Evolutionary conservation across 2,113 vertebrate species (phyloP).

Genomic region (Tautogolabrus adspersus): DNA sequence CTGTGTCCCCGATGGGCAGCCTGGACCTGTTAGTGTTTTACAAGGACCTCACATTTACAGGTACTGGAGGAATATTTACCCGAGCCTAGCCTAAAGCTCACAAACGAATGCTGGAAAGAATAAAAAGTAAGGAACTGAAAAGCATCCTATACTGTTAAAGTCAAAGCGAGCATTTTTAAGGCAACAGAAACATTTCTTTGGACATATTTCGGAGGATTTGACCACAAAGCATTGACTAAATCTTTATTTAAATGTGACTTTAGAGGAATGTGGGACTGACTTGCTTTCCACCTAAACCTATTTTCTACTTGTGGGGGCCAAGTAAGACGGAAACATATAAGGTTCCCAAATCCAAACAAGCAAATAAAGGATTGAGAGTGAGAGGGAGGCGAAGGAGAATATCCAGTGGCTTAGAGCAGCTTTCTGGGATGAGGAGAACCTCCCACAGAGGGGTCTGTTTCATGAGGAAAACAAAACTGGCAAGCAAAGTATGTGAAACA

Average conservation of each 20-base stretch:
- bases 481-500: constrained; percentile 21
- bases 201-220: neutral
- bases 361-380: constrained; percentile 44
- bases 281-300: neutral
- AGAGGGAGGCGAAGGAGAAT: constrained; percentile 39
- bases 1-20: constrained; percentile 24
- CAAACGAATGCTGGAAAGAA: constrained; percentile 4
- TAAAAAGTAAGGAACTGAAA: neutral
- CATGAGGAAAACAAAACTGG: constrained; percentile 28
- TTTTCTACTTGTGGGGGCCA: constrained; percentile 31
- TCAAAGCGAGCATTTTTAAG: neutral
- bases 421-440: constrained; percentile 39
- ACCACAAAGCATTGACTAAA: neutral
- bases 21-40: constrained; percentile 37
- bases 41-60: constrained; percentile 56
- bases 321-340: constrained; percentile 48
- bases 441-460: constrained; percentile 47
- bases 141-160: neutral
- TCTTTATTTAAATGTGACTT: neutral
- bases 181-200: too few species aligned
- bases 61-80: constrained; percentile 42
- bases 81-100: constrained; percentile 28
- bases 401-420: constrained; percentile 57
- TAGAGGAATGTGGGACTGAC: neutral
- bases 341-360: constrained; percentile 56